Percentiles rank a stretch among this genome's conserved stretches.
Conservation (phyloP, 2,888 invertebrate genomes). For the Coecobrya sp. region DNA sequence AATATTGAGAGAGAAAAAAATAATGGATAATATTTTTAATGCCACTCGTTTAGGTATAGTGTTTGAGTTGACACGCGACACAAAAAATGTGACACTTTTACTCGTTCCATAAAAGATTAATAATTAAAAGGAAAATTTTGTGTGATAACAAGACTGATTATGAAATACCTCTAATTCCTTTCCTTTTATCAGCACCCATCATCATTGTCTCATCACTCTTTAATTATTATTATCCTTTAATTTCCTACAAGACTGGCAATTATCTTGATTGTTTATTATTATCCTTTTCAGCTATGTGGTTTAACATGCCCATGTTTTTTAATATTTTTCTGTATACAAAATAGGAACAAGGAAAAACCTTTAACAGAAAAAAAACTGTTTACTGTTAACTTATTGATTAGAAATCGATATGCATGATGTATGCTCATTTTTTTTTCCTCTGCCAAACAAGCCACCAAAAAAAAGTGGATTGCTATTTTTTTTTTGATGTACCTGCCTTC, state of each 20-base stretch:
- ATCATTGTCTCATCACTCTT: no score
- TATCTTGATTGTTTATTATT: no score
- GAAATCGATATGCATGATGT: constrained; percentile 59
- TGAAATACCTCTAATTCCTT: neutral
- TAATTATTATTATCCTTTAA: neutral
- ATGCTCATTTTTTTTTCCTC: constrained; percentile 61
- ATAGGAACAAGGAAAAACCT: neutral
- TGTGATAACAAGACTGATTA: neutral
- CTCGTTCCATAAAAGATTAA: neutral
- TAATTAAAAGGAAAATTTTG: neutral
- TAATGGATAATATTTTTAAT: neutral
- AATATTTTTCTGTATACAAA: no score
- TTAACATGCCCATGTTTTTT: no score
- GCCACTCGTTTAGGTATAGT: neutral
- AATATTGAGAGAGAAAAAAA: no score
- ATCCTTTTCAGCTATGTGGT: no score
- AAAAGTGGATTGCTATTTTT: neutral
- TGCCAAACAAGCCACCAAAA: constrained; percentile 32
- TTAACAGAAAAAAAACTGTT: neutral
- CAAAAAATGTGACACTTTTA: neutral
- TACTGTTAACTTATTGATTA: constrained; percentile 55
- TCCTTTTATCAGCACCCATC: no score
- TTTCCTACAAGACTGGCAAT: neutral
- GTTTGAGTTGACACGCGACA: neutral
- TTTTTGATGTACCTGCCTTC: neutral